These are phyloP conservation scores for Syndactyla subalaris DNA, from an alignment of 2,797 vertebrate genomes.

Conservation along the genomic window DNA sequence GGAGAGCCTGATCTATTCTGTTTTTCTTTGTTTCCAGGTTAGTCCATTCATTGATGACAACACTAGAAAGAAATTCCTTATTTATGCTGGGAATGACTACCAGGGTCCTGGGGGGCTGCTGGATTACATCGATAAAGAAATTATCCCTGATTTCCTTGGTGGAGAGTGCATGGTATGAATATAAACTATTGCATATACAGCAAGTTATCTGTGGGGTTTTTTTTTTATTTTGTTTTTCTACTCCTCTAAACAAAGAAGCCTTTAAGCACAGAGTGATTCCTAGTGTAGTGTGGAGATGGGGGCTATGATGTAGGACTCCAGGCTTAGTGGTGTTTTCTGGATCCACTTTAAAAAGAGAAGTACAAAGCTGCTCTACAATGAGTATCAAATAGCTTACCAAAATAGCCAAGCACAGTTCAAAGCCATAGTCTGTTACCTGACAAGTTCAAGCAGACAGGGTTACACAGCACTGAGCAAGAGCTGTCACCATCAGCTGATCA, in stretches of 20 bases:
- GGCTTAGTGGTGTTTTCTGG: not conserved
- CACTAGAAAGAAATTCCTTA: conserved; percentile 97
- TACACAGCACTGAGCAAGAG: not conserved
- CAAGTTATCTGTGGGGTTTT: rapidly evolving
- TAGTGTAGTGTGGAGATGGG: not conserved
- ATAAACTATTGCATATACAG: not conserved
- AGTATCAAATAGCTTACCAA: not conserved
- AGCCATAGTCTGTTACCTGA: not conserved
- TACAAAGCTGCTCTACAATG: not conserved
- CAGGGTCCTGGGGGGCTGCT: conserved; percentile 94
- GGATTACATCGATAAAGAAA: conserved; percentile 97
- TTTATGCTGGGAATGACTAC: conserved; percentile 98
- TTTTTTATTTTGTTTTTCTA: not conserved
- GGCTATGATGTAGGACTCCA: not conserved
- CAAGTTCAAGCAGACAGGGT: not conserved
- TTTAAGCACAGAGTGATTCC: not conserved
- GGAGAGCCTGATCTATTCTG: not conserved
- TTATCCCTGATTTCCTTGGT: conserved; percentile 96
- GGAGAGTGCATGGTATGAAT: conserved; percentile 94
- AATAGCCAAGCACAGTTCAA: not conserved
- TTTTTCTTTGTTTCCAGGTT: conserved; percentile 79
- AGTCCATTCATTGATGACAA: conserved; percentile 99
- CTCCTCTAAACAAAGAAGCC: not conserved
- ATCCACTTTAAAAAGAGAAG: not conserved
- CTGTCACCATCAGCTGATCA: not conserved